Base-by-base conservation (phyloP, 92 coral and sea anemone species). In the Galaxea fascicularis region DNA sequence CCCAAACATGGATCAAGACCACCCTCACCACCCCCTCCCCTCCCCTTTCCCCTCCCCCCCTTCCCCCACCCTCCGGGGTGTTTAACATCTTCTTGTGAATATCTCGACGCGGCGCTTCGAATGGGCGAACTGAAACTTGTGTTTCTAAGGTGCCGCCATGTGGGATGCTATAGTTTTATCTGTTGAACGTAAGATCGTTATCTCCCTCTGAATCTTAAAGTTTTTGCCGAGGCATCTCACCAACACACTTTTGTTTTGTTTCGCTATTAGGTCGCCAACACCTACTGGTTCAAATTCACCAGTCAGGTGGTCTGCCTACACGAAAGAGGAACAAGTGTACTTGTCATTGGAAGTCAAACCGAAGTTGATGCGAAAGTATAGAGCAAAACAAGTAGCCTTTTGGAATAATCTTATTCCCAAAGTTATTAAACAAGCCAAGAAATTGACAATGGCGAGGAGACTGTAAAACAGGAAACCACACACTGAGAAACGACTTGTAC, bases 341-440 rank as follows among this genome's bases (percentile, higher is more conserved):
- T 20, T 78, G 16, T 59, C 73, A 71, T 58, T 78, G 25, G 83
- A 62, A 58, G 71, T 78, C 45, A 63, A 78, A 25, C 83, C 71
- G 46, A 64, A 39, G 41, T 6, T 44, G 44, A 45, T 18, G 27
- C 58, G 45, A 4, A 28, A 22, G 28, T 78, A 62, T 63, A 60
- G 83, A 63, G 73, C 83, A 44, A 47, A 46, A 14, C 25, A 62
- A 63, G 83, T 65, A 26, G 31, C 56, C 3, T 60, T 78, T 65
- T 60, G 83, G 71, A 78, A 78, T 25, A 8, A 28, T 4, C 13
- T 78, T 27, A 62, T 58, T 25, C 58, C 56, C 4, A 45, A 44
- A 58, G 18, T 78, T 16, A 45, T 4, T 2, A 77, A 21, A 13
- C 41, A 35, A 35, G 41, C 71, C 13, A 62, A 17, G n/a, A 62